phyloP scores from a whole-genome alignment of 2,888 invertebrate genomes.

The Lingula anatina region DNA sequence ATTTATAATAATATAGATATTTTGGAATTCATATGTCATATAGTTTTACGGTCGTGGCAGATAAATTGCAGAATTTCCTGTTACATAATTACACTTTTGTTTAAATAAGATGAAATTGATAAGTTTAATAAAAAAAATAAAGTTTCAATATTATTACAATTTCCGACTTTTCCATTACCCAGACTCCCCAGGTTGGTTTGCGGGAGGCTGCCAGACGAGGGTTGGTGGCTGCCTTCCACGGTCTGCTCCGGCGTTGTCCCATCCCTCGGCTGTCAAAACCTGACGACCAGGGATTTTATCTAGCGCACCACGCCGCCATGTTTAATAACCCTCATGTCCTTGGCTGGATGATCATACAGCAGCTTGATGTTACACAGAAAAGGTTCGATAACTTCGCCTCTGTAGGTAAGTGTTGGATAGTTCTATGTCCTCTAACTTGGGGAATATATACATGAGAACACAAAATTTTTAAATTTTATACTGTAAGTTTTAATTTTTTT shows the following conservation, averaged over 20 bases:
- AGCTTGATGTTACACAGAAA: slow-evolving; percentile 47
- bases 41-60: no score
- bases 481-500: no score
- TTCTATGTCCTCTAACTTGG: no score
- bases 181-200: slow-evolving; percentile 42
- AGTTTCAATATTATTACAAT: no score
- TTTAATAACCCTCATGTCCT: slow-evolving; percentile 49
- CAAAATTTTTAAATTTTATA: no score
- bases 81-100: no score
- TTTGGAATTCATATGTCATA: no score
- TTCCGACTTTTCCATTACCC: slow-evolving; percentile 6
- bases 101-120: no score
- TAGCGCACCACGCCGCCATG: slow-evolving; percentile 50
- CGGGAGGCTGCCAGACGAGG: slow-evolving; percentile 44
- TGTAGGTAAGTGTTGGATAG: slow-evolving; percentile 31
- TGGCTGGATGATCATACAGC: slow-evolving; percentile 38
- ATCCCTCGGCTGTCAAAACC: slow-evolving; percentile 43
- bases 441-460: no score
- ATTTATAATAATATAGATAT: no score
- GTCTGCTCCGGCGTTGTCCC: slow-evolving; percentile 41
- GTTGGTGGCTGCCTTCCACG: slow-evolving; percentile 44
- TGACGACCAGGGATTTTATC: slow-evolving; percentile 47
- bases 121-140: no score
- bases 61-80: no score
- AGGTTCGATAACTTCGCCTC: slow-evolving; percentile 34